phyloP scores from a whole-genome alignment of 2,797 vertebrate genomes.

The Thaleichthys pacificus region DNA sequence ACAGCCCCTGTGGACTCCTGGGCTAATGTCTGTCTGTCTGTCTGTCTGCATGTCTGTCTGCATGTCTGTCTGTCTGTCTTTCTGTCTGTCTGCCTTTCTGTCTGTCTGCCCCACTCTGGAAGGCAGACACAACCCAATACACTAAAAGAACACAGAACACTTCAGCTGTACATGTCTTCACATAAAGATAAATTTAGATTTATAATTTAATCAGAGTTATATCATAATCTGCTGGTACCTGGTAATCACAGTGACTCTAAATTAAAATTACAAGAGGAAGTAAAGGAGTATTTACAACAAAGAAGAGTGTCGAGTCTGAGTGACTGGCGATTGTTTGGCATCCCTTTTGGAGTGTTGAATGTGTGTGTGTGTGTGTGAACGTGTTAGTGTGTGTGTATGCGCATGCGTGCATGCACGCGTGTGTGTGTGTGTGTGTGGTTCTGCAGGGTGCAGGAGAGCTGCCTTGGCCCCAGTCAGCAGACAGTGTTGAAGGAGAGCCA shows the following conservation, averaged over 20 bases:
- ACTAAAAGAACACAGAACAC: conserved; percentile 64
- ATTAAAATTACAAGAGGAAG: conserved; percentile 71
- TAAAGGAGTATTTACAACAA: conserved; percentile 67
- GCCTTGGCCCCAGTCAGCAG: conserved; percentile 57
- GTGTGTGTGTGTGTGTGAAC: conserved; percentile 26
- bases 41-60: too few species aligned
- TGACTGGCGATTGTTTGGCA: conserved; percentile 58
- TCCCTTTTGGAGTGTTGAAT: conserved; percentile 39
- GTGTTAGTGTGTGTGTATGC: conserved; percentile 16
- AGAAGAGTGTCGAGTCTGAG: conserved; percentile 51
- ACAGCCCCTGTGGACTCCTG: conserved; percentile 41
- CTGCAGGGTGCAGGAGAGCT: conserved; percentile 48
- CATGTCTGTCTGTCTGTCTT: conserved; percentile 23
- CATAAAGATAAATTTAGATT: conserved; percentile 70
- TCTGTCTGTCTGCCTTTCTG: not conserved
- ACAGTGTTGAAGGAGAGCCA: conserved; percentile 41
- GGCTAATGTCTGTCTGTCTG: too few species aligned
- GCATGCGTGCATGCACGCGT: not conserved
- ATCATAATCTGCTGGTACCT: conserved; percentile 83
- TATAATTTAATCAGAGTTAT: conserved; percentile 77
- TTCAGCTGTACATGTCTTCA: conserved; percentile 73
- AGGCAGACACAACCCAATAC: conserved; percentile 57
- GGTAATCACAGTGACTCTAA: conserved; percentile 84
- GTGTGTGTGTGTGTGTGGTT: conserved; percentile 23
- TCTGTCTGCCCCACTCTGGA: conserved; percentile 59